Base-by-base conservation (phyloP, 2,113 vertebrate species). In the Python bivittatus region DNA sequence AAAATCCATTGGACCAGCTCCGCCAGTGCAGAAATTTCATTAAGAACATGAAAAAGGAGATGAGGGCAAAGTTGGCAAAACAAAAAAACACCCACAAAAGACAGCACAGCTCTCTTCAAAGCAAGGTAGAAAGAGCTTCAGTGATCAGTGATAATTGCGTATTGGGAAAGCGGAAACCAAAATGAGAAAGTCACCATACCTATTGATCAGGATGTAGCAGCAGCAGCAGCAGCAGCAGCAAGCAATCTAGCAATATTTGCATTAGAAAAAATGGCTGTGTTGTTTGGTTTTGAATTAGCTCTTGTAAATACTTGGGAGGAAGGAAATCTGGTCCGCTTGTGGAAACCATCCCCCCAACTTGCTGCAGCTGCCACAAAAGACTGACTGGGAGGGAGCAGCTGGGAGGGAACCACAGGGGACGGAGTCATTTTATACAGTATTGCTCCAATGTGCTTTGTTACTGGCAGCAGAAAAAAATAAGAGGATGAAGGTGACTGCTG, bases 341-440 rank as follows among this genome's bases (percentile, higher is more conserved):
- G 84, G 54, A 60, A 91, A 72, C 33, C 22, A 54, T 86, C 44
- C 33, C 2, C 60, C 54, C 13, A 22, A 84, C 84, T 84, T 84
- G 86, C 86, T 52, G 68, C 87, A 92, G 91, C 91, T 88, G 38
- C 88, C 27, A 83, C 29, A 87, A 54, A 88, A 92, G 84, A 38
- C 38, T 15, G 9, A 58, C 44, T 25, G 42, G 33, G 10, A 64
- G 54, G 58, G 29, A 56, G 58, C 22, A 27, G 48, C n/a, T 11
- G 48, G n/a, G 22, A 53, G 1, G 33, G 42, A 84, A 10, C 20
- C 6, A 33, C 4, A 11, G 17, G n/a, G 20, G 86, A 25, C 22
- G 15, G 58, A 87, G 23, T 83, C 8, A 29, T 91, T 54, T 44
- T 57, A n/a, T n/a, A n/a, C n/a, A n/a, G 52, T 91, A 27, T 17